Evolutionary conservation across 2,888 invertebrate genomes (phyloP), one percentile per base, ranked within the genome.

Genomic region (Pharmacophagus antenor): DNA sequence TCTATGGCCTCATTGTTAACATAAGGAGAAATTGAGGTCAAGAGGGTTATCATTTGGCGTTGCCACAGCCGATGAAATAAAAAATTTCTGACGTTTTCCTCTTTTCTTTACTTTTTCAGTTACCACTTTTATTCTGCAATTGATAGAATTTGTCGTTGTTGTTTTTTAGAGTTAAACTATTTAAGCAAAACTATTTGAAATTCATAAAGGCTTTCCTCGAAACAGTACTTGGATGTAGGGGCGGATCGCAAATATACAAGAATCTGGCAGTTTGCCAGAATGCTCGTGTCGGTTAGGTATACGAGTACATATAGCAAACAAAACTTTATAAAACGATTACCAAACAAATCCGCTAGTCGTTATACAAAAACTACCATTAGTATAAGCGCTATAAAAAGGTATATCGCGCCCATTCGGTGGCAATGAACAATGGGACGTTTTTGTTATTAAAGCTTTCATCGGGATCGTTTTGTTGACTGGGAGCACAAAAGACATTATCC

Each of bases 371-470:
- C 46, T 22, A 31, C 46, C 27, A 54, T 54, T 54, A 54, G 53
- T 59, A 31, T 22, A 22, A 42, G 27, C 25, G 21, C 17, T 22
- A 21, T 59, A 47, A 59, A 59, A 59, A 49, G 54, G 49, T 53
- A 37, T 48, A 23, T 46, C 46, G 46, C 47, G 23, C 23, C 53
- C 53, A 42, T n/a, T 58, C 37, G 37, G 25, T 41, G 17, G 47
- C 52, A 25, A 49, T 55, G 54, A 50, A 59, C 49, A 27, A 41
- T 25, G 31, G 31, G 22, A 12, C 48, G 56, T 55, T 59, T 59
- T 55, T 59, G 59, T 49, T 54, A 44, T 54, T 31, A 49, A 12
- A 54, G 54, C 55, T 42, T 54, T 50, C 54, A 46, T 23, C 18
- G 44, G 7, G 44, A 54, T 27, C 31, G 54, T 55, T 55, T 44